Percentiles rank a stretch among this genome's conserved stretches.
Conservation (phyloP, 2,888 invertebrate species). For the Epirrhoe alternata region DNA sequence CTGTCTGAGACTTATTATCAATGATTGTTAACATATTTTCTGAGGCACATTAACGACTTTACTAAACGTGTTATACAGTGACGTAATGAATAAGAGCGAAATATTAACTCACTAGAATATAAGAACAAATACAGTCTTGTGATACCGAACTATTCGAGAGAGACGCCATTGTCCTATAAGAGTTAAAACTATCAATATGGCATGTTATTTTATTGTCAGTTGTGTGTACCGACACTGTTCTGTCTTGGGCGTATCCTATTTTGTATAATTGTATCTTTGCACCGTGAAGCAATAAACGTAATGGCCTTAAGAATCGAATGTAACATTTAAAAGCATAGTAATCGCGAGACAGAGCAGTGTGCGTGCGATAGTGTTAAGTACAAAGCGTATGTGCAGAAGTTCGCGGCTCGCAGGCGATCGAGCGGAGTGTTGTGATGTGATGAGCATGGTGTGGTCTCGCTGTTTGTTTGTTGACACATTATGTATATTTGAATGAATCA, state of each 20-base stretch:
- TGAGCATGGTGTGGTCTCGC: constrained; percentile 75
- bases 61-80: constrained; percentile 80
- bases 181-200: constrained; percentile 47
- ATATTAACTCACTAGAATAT: constrained; percentile 82
- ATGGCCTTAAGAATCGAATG: constrained; percentile 38
- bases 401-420: constrained; percentile 69
- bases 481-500: constrained; percentile 85
- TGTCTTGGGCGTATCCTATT: constrained; percentile 34
- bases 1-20: constrained; percentile 80
- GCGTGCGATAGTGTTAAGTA: constrained; percentile 60
- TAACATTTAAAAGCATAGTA: constrained; percentile 20
- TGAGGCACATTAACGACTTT: constrained; percentile 79
- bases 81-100: constrained; percentile 80
- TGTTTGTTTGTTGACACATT: constrained; percentile 84
- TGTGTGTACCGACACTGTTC: constrained; percentile 57
- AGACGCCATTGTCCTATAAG: constrained; percentile 73
- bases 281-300: constrained; percentile 32
- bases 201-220: constrained; percentile 61
- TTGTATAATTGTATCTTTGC: constrained; percentile 27
- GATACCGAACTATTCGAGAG: constrained; percentile 80
- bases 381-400: constrained; percentile 83
- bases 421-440: constrained; percentile 53
- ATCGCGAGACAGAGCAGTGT: constrained; percentile 51
- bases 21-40: constrained; percentile 76
- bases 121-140: constrained; percentile 84